A percentile compares a stretch with the other conserved stretches of the same genome.
These are phyloP conservation scores for Cheiracanthium punctorium DNA, from an alignment of 2,888 invertebrate genomes.

Conservation along the genomic window DNA sequence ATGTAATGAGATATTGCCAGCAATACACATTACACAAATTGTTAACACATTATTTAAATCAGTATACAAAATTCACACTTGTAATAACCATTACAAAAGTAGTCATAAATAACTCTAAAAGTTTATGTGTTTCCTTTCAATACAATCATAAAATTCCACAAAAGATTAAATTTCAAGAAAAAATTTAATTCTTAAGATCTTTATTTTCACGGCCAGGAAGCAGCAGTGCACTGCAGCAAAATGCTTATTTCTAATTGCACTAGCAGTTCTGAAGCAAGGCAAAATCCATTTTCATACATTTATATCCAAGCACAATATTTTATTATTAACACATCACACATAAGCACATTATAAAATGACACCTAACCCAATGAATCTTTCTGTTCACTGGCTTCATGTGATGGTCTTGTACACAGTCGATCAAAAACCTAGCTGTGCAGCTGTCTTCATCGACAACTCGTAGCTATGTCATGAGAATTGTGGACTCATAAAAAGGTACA, in stretches of 20 bases:
- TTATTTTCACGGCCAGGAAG: too few species aligned
- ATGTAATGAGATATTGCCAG: too few species aligned
- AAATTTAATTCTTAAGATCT: too few species aligned
- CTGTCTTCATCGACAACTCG: constrained; percentile 11
- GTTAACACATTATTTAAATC: too few species aligned
- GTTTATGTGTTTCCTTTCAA: too few species aligned
- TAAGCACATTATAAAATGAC: constrained; percentile 31
- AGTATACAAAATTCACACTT: too few species aligned
- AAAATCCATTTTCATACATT: constrained; percentile 53
- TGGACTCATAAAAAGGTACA: constrained; percentile 60
- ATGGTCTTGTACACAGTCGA: neutral
- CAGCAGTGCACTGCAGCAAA: neutral
- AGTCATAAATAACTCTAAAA: too few species aligned
- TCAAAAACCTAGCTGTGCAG: neutral
- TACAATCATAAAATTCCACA: too few species aligned
- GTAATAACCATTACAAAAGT: too few species aligned
- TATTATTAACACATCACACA: constrained; percentile 6
- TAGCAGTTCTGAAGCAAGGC: constrained; percentile 42
- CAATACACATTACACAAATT: too few species aligned
- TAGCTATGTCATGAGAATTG: constrained; percentile 28
- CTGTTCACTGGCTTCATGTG: constrained; percentile 18
- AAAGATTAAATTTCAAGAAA: too few species aligned
- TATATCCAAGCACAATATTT: constrained; percentile 18
- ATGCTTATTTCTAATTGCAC: neutral
- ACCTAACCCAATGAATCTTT: constrained; percentile 29